Conservation (phyloP, 2,113 vertebrate species). For the Pan troglodytes region NHGRI_mPanTro3-v2.1_pri NC_072420.2:18959501-18960000, state of each 20-base stretch:
- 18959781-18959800: constrained; percentile 34
- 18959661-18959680: not conserved
- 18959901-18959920: constrained; percentile 24
- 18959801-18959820: constrained; percentile 59
- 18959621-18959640: not conserved
- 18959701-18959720: not conserved
- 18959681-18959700: not conserved
- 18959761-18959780: constrained; percentile 13
- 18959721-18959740: not conserved
- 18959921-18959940: not conserved
- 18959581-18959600: not conserved
- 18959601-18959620: not conserved
- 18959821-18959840: constrained; percentile 16
- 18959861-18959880: constrained; percentile 41
- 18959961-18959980: constrained; percentile 39
- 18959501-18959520: not conserved
- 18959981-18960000: constrained; percentile 30
- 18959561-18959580: not conserved
- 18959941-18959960: constrained; percentile 29
- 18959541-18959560: not conserved
- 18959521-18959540: constrained; percentile 30
- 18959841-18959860: constrained; percentile 50
- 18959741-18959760: not conserved
- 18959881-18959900: constrained; percentile 55
- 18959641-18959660: constrained; percentile 4